phyloP scores from a whole-genome alignment of 1,140 invertebrate species.

The Neodiprion fabricii region DNA sequence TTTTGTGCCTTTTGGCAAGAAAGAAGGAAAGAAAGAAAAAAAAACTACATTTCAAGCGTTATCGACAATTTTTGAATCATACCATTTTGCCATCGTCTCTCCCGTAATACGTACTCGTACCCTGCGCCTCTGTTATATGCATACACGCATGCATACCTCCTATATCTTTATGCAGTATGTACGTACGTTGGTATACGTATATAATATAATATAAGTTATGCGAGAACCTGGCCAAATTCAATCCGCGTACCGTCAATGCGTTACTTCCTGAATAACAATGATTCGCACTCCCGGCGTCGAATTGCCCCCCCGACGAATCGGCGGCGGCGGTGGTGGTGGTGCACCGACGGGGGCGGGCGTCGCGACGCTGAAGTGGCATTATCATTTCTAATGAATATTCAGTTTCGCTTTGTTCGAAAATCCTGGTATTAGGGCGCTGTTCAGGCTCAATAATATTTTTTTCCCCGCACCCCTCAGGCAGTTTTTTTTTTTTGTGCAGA shows the following conservation, averaged over 20 bases:
- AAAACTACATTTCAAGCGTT: too few species aligned
- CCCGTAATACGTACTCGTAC: too few species aligned
- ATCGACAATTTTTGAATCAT: too few species aligned
- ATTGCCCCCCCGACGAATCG: slow-evolving; percentile 25
- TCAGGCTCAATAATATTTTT: slow-evolving; percentile 39
- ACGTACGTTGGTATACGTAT: background rate
- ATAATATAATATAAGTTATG: slow-evolving; percentile 27
- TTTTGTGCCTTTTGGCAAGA: too few species aligned
- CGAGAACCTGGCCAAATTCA: slow-evolving; percentile 33
- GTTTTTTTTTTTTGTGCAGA: background rate
- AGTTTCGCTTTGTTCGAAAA: slow-evolving; percentile 47
- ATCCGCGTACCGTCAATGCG: slow-evolving; percentile 19
- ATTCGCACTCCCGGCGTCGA: slow-evolving; percentile 36
- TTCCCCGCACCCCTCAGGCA: slow-evolving; percentile 12
- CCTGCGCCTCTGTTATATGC: too few species aligned
- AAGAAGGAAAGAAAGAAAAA: too few species aligned
- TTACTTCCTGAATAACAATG: slow-evolving; percentile 55
- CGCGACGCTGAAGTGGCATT: slow-evolving; percentile 40
- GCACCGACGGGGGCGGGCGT: slow-evolving; percentile 13
- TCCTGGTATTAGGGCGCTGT: slow-evolving; percentile 37
- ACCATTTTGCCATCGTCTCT: too few species aligned
- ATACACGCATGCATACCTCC: too few species aligned
- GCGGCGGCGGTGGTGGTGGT: slow-evolving; percentile 16
- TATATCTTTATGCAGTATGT: too few species aligned
- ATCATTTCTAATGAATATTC: slow-evolving; percentile 58